Evolutionary conservation across 92 coral and sea anemone genomes (phyloP).

Genomic region (Isaurus tuberculatus): DNA sequence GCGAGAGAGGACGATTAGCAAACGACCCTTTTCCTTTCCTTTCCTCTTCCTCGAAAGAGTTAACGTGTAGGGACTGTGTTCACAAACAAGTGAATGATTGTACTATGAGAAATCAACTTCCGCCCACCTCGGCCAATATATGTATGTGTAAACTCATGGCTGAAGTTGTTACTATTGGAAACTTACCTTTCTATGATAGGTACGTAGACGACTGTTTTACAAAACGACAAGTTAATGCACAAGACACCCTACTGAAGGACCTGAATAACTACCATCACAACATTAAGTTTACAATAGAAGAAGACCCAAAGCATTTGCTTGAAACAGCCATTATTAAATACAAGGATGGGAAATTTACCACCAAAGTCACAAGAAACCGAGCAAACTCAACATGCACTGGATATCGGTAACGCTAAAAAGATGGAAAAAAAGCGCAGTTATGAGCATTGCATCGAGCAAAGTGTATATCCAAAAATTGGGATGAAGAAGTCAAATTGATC

Average conservation of each 20-base stretch:
- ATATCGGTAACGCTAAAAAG: background rate
- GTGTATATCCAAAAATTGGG: slow-evolving; percentile 7
- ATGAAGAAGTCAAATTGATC: background rate
- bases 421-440: slow-evolving; percentile 19
- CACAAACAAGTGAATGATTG: slow-evolving; percentile 19
- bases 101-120: slow-evolving; percentile 28
- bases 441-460: slow-evolving; percentile 22
- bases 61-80: too few species aligned
- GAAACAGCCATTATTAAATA: background rate
- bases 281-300: slow-evolving; percentile 18
- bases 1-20: too few species aligned
- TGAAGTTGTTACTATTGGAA: background rate
- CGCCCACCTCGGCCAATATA: slow-evolving; percentile 32
- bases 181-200: slow-evolving; percentile 18
- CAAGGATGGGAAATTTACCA: background rate
- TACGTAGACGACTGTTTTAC: slow-evolving; percentile 37
- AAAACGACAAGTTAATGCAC: background rate
- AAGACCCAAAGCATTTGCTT: slow-evolving; percentile 22
- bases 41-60: too few species aligned
- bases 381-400: slow-evolving; percentile 10
- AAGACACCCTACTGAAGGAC: background rate
- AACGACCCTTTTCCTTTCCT: too few species aligned
- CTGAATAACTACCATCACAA: slow-evolving; percentile 24
- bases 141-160: slow-evolving; percentile 17
- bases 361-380: slow-evolving; percentile 25